phyloP scores from a whole-genome alignment of 2,888 invertebrate genomes.

The Plutella xylostella region DNA sequence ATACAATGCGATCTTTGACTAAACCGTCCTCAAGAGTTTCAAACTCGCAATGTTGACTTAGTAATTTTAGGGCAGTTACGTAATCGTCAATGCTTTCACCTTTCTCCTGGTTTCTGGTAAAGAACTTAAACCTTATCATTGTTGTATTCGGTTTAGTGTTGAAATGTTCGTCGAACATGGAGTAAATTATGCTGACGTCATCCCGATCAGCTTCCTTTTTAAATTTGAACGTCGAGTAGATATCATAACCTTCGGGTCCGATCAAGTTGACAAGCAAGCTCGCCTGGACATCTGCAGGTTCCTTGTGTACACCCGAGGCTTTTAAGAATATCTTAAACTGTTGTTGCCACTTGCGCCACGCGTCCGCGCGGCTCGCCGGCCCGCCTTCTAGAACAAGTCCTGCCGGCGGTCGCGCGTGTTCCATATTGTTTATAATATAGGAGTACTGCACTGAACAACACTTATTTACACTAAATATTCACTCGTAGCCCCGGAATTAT shows the following conservation, averaged over 20 bases:
- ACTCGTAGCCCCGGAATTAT: not conserved
- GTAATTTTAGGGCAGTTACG: slow-evolving; percentile 18
- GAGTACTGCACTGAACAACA: too few species aligned
- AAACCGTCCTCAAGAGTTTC: slow-evolving; percentile 14
- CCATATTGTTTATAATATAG: not conserved
- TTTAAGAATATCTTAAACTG: slow-evolving; percentile 10
- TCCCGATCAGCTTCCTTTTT: slow-evolving; percentile 11
- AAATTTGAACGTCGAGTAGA: slow-evolving; percentile 17
- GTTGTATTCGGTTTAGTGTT: slow-evolving; percentile 18
- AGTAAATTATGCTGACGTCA: slow-evolving; percentile 11
- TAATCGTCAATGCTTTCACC: slow-evolving; percentile 20
- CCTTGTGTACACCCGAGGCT: slow-evolving; percentile 9
- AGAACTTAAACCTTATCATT: slow-evolving; percentile 18
- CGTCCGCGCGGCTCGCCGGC: slow-evolving; percentile 7
- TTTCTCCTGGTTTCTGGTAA: slow-evolving; percentile 16
- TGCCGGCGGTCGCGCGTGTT: slow-evolving; percentile 10
- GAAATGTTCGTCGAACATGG: slow-evolving; percentile 18
- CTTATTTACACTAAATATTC: not conserved
- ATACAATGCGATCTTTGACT: slow-evolving; percentile 17
- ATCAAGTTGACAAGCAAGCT: slow-evolving; percentile 21
- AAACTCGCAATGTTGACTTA: slow-evolving; percentile 18
- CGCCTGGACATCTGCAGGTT: slow-evolving; percentile 12
- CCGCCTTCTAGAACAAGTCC: slow-evolving; percentile 9
- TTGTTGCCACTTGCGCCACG: slow-evolving; percentile 9
- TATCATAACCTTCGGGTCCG: slow-evolving; percentile 19